Evolutionary conservation across 2,797 vertebrate genomes (phyloP).

Genomic region (Cygnus olor): DNA sequence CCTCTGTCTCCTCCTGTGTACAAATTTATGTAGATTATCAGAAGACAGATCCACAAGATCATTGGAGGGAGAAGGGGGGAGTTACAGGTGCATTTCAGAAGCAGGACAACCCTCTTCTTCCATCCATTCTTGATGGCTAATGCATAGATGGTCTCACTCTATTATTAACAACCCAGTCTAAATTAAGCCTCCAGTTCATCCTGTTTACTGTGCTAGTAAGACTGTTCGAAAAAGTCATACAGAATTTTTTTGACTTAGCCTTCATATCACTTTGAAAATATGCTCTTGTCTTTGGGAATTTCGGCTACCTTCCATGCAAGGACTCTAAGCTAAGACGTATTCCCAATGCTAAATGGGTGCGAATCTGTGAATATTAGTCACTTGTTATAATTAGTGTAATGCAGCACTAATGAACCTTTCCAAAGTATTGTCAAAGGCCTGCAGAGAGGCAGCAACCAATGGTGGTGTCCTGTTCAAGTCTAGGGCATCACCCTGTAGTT

Average conservation of each 20-base stretch:
- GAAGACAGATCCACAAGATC: background rate
- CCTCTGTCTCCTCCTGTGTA: background rate
- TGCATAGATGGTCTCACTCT: background rate
- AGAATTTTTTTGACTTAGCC: background rate
- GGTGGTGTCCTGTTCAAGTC: background rate
- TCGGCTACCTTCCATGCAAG: background rate
- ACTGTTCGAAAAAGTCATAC: background rate
- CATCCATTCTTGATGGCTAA: background rate
- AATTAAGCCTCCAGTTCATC: background rate
- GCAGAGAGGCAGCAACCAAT: background rate
- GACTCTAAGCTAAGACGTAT: background rate
- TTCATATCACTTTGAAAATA: background rate
- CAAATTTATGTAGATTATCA: background rate
- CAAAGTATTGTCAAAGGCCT: background rate
- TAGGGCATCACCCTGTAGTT: background rate
- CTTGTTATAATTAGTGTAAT: background rate
- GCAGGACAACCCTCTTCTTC: background rate
- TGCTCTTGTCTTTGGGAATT: background rate
- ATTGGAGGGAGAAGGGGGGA: background rate
- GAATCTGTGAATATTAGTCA: background rate
- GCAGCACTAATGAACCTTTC: background rate
- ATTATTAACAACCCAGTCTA: background rate
- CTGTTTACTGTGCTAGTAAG: background rate
- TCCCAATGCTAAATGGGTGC: background rate
- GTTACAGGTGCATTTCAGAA: background rate